Percentiles rank a stretch among this genome's conserved stretches.
These are phyloP conservation scores for Dicyrtoma fusca DNA, from an alignment of 2,888 invertebrate species.

Conservation along the genomic window DNA sequence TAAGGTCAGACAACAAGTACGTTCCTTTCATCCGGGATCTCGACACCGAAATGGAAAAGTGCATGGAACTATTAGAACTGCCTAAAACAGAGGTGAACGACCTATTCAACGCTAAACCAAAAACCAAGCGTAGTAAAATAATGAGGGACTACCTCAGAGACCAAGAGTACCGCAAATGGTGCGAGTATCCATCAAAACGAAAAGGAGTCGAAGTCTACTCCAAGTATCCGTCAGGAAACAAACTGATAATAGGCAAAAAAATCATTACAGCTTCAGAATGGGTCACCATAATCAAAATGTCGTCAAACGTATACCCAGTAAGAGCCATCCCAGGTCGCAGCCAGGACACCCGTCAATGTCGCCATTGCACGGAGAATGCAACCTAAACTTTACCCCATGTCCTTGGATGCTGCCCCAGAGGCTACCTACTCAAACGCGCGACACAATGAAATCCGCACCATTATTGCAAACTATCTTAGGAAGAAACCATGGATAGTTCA, in stretches of 20 bases:
- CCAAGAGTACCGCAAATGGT: constrained; percentile 22
- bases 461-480: too few relatives aligned
- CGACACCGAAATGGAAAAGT: constrained; percentile 5
- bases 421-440: too few relatives aligned
- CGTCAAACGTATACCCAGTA: constrained; percentile 28
- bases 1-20: constrained; percentile 6
- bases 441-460: too few relatives aligned
- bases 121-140: background rate
- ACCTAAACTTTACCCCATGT: too few relatives aligned
- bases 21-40: background rate
- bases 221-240: constrained; percentile 7
- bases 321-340: constrained; percentile 21
- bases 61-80: background rate
- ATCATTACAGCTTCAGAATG: constrained; percentile 35
- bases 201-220: constrained; percentile 18
- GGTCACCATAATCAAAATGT: constrained; percentile 32
- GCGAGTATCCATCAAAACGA: constrained; percentile 11
- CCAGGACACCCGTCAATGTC: background rate
- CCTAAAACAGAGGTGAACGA: background rate
- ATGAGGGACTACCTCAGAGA: constrained; percentile 10
- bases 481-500: too few relatives aligned
- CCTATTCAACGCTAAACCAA: too few relatives aligned
- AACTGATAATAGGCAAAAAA: background rate
- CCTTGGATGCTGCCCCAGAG: too few relatives aligned
- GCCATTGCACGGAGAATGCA: constrained; percentile 11